Base-by-base conservation (phyloP, 2,113 vertebrate species). In the Notechis scutatus region DNA sequence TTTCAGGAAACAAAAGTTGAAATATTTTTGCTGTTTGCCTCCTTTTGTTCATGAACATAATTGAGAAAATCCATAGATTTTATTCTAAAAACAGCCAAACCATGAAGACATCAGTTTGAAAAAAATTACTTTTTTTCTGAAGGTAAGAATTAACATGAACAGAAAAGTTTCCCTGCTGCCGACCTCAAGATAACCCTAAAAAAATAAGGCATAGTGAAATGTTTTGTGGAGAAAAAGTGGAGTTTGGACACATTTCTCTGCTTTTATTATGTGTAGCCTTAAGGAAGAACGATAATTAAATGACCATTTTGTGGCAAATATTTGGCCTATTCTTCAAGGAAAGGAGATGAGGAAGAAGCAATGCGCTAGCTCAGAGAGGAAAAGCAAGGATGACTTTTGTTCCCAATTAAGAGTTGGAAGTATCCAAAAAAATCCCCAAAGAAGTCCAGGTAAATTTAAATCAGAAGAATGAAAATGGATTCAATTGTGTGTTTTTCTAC, bases 1-100 rank as follows among this genome's bases (percentile, higher is more conserved):
- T 39, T 93, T 94, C 39, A 1, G 95, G 95, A 91, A 93, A 52
- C 34, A 26, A 52, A 93, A 93, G 5, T 47, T 69, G 92, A 74
- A 61, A 89, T 95, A 92, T 91, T 91, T 34, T 26, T 91, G 15
- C n/a, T 15, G 47, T 81, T 81, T 52, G 0, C 93, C 91, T 92
- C 56, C 20, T 87, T 87, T 92, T 55, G 47, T 54, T 92, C 1
- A 69, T 57, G 61, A 52, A 64, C 87, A 93, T 92, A 88, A 94
- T 87, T 47, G 92, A 47, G 86, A 90, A 93, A 94, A 94, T 91
- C 56, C 2, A 88, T 14, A 42, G 92, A 55, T 2, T 90, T 94
- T 88, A 88, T 0, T 0, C 0, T 0, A 11, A 93, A 47, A 5
- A n/a, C 74, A 21, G 18, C 18, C 34, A 42, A 81, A 21, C 34